Evolutionary conservation across 1,140 invertebrate genomes (phyloP), one percentile per base, ranked within the genome.

Genomic region (Batillaria attramentaria): DNA sequence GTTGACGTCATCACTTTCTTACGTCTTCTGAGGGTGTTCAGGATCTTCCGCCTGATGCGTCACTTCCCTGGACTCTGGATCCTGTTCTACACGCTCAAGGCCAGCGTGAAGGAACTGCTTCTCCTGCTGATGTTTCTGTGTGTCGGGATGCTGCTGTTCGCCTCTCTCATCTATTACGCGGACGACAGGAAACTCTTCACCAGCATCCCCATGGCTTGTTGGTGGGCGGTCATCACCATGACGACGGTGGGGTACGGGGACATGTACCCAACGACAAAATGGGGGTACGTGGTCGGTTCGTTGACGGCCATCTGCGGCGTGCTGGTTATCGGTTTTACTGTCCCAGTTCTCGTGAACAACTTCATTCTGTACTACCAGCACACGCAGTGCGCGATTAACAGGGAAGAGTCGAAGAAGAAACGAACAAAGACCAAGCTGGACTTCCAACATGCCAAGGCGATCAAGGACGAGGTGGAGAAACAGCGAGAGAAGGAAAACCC

Each of bases 191-290:
- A 74, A 0, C 33, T 54, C 10, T 88, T 86, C 66, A 80, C 77
- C 57, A 87, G 95, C 92, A 99, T 99, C 93, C 98, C 98, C 87
- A 96, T 97, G 92, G 97, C 97, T 87, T 99, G 99, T 92, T 99
- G 98, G 98, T 99, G 97, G 97, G 88, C 88, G 1, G 65, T 89
- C 1, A 84, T 91, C 93, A 99, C 97, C 90, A 98, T 99, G 97
- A 99, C 98, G 88, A 99, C 97, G 81, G 97, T 99, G 86, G 97
- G 97, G 79, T 99, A 99, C 93, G 98, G 98, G 91, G 98, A 99
- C 93, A 98, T 99, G 84, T 85, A 82, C 54, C 91, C 91, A 5
- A 82, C 54, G 13, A 88, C 87, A 20, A 42, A 43, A 6, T 81
- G 80, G 37, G 91, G 91, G 1, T 89, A 91, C 81, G 41, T 91